Evolutionary conservation across 2,888 invertebrate species (phyloP), one percentile per base, ranked within the genome.

Genomic region (Spilarctia lutea): DNA sequence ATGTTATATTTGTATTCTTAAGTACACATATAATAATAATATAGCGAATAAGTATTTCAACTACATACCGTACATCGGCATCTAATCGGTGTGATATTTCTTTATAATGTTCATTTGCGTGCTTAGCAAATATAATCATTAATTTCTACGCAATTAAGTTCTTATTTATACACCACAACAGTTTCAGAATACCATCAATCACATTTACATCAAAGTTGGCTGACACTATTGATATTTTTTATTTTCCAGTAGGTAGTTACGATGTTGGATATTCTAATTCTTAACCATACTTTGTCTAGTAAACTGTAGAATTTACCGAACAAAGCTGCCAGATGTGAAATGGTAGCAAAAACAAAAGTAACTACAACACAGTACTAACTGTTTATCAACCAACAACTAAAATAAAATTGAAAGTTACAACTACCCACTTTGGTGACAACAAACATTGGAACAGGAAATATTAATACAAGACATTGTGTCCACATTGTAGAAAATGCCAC

Each of bases 331-430:
- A 83, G 76, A 71, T 73, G 60, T 60, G 75, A 77, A 75, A 71
- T 66, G 27, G 68, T n/a, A 52, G 45, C 35, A 63, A 68, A 80
- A 65, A 72, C 20, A 73, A 56, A 39, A 71, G 45, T 69, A 72
- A 72, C 48, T 60, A 71, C 70, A 65, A 66, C 52, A 68, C 33
- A 6, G 71, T 83, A 83, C 83, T 83, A 84, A 83, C 83, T 78
- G 74, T 82, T 72, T 35, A 69, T 66, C 66, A 35, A 63, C 75
- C 77, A 65, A 74, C 56, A 73, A 76, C 45, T 60, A 75, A 68
- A 65, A 75, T 45, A 77, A 39, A 67, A 78, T 30, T 27, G 27
- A 63, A 30, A 30, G 6, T 63, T 65, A 76, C 72, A 66, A 71
- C 78, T 60, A 75, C 68, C 73, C 77, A 77, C 77, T 71, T 71